These are phyloP conservation scores for Microtus montanus DNA, from an alignment of 2,113 vertebrate genomes.

Conservation along the genomic window DNA sequence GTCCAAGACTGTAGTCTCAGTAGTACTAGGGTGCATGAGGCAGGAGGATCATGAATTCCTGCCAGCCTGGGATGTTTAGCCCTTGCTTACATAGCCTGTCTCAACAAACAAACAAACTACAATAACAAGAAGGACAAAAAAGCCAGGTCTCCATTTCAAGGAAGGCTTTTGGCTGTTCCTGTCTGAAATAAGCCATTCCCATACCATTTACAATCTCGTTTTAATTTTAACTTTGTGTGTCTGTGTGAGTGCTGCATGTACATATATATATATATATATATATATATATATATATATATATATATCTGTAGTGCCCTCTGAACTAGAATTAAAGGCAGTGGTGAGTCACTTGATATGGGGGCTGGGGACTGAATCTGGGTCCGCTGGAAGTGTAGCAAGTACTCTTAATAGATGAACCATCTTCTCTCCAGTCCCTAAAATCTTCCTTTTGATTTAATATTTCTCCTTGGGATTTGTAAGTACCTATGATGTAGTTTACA, in stretches of 20 bases:
- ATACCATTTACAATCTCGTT: background rate
- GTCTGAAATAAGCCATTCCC: background rate
- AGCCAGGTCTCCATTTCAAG: background rate
- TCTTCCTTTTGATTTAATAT: background rate
- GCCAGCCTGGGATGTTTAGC: background rate
- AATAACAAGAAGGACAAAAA: too few relatives aligned
- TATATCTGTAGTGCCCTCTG: background rate
- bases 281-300: too few relatives aligned
- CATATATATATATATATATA: background rate
- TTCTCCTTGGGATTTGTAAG: background rate
- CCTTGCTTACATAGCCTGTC: background rate
- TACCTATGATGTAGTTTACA: background rate
- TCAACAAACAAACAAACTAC: background rate
- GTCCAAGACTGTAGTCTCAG: background rate
- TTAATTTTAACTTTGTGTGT: background rate
- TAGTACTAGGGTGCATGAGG: background rate
- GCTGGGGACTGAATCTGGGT: background rate
- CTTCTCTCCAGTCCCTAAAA: background rate
- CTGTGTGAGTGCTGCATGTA: background rate
- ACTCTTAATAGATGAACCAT: background rate
- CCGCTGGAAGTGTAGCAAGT: background rate
- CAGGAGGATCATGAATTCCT: background rate
- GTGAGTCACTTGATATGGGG: background rate
- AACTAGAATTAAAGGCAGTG: background rate
- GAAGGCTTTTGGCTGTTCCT: background rate